Evolutionary conservation across 2,888 invertebrate genomes (phyloP).

Genomic region (Synanthedon myopaeformis): DNA sequence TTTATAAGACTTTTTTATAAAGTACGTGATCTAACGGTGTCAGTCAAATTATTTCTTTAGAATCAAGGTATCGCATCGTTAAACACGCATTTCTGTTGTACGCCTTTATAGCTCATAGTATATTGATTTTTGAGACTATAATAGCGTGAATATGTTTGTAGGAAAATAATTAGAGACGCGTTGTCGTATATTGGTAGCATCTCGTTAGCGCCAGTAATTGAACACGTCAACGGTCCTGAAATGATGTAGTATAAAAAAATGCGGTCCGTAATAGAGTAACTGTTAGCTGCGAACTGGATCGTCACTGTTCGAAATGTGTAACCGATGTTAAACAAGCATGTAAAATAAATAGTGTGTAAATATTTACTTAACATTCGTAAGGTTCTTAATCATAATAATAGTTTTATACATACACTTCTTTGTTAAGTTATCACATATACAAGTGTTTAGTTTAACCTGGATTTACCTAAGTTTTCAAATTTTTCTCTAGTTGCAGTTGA

Average conservation of each 20-base stretch:
- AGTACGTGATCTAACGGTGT: conserved; percentile 33
- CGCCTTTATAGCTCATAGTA: not conserved
- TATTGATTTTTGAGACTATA: not conserved
- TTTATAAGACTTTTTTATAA: conserved; percentile 18
- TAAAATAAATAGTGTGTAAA: not conserved
- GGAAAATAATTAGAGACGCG: conserved; percentile 12
- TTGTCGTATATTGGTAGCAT: conserved; percentile 17
- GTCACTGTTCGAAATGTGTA: not conserved
- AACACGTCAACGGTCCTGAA: conserved; percentile 3
- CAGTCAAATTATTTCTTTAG: conserved; percentile 8
- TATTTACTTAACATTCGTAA: not conserved
- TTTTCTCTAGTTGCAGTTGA: too few species aligned
- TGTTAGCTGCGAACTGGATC: conserved; percentile 8
- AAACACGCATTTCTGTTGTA: not conserved
- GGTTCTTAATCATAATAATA: too few species aligned
- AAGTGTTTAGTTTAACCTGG: too few species aligned
- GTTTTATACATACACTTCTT: too few species aligned
- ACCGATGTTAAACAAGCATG: not conserved
- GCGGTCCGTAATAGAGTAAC: conserved; percentile 24
- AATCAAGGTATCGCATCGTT: not conserved
- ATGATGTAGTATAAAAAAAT: not conserved
- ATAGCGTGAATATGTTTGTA: not conserved
- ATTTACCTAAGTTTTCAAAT: too few species aligned
- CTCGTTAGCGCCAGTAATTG: conserved; percentile 37
- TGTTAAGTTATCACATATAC: too few species aligned